Evolutionary conservation across 2,113 vertebrate species (phyloP).

Genomic region (Corapipo altera): DNA sequence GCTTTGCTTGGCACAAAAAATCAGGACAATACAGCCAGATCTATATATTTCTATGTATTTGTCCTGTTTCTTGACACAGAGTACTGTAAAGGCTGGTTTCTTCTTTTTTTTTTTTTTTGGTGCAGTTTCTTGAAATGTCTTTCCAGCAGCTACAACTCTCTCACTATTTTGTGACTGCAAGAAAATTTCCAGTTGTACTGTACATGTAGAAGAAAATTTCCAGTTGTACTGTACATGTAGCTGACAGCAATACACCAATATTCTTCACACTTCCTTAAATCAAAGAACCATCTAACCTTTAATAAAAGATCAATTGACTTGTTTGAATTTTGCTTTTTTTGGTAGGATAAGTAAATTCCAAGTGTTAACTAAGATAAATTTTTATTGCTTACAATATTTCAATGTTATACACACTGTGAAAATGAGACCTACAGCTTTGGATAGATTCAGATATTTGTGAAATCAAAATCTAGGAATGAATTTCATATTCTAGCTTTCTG

Average conservation of each 20-base stretch:
- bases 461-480: not conserved
- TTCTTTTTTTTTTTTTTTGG: not conserved
- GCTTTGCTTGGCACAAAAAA: not conserved
- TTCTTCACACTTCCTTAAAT: not conserved
- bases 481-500: not conserved
- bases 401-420: not conserved
- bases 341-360: not conserved
- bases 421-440: not conserved
- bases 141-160: not conserved
- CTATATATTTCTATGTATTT: not conserved
- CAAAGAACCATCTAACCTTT: not conserved
- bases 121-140: not conserved
- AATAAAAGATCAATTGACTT: not conserved
- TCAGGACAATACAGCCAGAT: not conserved
- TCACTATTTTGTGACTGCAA: not conserved
- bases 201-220: not conserved
- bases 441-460: not conserved
- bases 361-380: not conserved
- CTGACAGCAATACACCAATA: not conserved
- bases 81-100: not conserved
- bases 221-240: not conserved
- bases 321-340: not conserved
- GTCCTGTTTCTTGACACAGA: not conserved
- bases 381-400: not conserved
- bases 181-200: not conserved